Conservation (phyloP, 2,888 invertebrate species). For the Hemaris fuciformis region DNA sequence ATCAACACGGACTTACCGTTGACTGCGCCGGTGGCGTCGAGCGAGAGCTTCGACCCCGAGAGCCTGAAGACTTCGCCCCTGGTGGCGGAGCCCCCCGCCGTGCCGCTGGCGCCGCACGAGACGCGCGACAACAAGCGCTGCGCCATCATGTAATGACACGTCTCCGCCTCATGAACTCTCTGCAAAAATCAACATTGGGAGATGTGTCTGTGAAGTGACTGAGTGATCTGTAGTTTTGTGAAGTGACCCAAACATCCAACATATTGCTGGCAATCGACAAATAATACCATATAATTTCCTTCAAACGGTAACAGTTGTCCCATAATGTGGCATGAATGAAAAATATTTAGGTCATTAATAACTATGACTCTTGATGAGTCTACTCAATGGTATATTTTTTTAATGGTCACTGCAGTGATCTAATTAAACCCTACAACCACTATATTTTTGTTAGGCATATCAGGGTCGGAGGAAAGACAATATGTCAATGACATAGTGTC, state of each 20-base stretch:
- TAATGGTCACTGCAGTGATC: too few relatives aligned
- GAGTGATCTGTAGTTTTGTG: background rate
- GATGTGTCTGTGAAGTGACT: background rate
- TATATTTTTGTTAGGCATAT: background rate
- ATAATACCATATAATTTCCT: background rate
- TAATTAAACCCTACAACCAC: too few relatives aligned
- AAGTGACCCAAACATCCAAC: background rate
- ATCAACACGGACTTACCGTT: conserved; percentile 72
- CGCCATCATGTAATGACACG: conserved; percentile 44
- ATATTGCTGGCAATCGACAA: conserved; percentile 1
- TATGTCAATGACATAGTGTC: background rate
- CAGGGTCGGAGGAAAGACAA: background rate
- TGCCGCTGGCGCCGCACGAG: conserved; percentile 32
- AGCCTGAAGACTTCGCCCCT: conserved; percentile 42
- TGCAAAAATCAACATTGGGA: background rate
- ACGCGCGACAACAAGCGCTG: conserved; percentile 44
- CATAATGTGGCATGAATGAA: too few relatives aligned
- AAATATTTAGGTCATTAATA: too few relatives aligned
- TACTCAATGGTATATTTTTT: too few relatives aligned
- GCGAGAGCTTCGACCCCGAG: conserved; percentile 59
- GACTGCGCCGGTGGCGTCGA: conserved; percentile 50
- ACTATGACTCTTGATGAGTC: too few relatives aligned
- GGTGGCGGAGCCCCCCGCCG: conserved; percentile 33
- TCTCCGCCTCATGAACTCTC: background rate
- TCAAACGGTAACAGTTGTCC: too few relatives aligned